Base-by-base conservation (phyloP, 2,888 invertebrate species). In the Nysson spinosus region DNA sequence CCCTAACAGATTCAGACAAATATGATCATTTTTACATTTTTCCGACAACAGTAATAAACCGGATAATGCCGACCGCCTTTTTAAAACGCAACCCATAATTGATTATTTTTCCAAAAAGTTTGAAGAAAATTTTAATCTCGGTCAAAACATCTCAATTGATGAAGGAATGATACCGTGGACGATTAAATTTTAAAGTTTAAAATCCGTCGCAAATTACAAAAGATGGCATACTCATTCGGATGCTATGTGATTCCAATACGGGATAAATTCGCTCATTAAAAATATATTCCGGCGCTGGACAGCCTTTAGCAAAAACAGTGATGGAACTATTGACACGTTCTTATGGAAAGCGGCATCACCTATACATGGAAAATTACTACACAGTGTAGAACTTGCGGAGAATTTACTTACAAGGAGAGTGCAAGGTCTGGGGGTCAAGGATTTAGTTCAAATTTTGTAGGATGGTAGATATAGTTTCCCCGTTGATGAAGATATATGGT, bases 21-120 rank as follows among this genome's bases (percentile, higher is more conserved):
- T 52, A 40, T 12, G 17, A 34, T 14, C 42, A 16, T 43, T 42
- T 42, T 42, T 52, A 42, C 43, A 51, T 51, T 51, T 51, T 17
- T 51, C 17, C 1, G 40, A 51, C 16, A 54, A 54, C 16, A 14
- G 7, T 17, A 44, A 43, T 7, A 56, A 4, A 12, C 47, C 30
- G 4, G 4, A 26, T 1, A 28, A 46, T 37, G 47, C 46, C 20
- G 28, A 46, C 16, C 28, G 56, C 20, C 39, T 56, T 0, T 46
- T 47, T 11, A 47, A 56, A 30, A 30, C 49, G 5, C 49, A 55
- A 60, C 5, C 42, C 37, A 43, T 42, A 60, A 50, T 63, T 47
- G 46, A 69, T 30, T 52, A 57, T 58, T 62, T 54, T 26, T 22
- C 49, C 30, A 40, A 51, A 57, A 47, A 64, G 64, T 50, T 64